Evolutionary conservation across 2,113 vertebrate species (phyloP).

Genomic region (Muntiacus muntjak): DNA sequence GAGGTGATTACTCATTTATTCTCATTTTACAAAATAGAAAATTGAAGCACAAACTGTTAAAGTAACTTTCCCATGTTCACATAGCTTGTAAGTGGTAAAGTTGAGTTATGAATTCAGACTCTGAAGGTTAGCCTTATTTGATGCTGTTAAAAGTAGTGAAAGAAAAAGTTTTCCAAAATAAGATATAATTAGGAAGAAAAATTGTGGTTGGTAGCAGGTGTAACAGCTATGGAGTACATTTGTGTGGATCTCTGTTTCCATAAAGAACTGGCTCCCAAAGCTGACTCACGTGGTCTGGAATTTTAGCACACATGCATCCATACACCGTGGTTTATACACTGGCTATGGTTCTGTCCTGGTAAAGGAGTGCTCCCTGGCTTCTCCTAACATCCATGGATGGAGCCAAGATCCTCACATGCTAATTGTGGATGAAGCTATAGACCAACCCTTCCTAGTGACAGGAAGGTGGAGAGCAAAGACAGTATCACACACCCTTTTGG

Average conservation of each 20-base stretch:
- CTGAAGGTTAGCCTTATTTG: not conserved
- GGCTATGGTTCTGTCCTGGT: not conserved
- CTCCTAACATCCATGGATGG: not conserved
- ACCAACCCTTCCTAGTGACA: not conserved
- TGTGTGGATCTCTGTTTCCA: not conserved
- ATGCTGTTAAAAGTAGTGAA: not conserved
- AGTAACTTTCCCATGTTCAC: not conserved
- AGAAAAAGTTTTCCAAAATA: not conserved
- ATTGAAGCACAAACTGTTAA: not conserved
- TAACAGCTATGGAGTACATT: not conserved
- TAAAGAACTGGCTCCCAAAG: not conserved
- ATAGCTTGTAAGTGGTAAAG: not conserved
- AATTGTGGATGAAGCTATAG: not conserved
- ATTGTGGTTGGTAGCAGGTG: not conserved
- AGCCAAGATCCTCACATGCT: not conserved
- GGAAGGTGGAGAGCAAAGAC: not conserved
- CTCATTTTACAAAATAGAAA: not conserved
- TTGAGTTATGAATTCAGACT: not conserved
- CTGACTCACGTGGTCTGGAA: not conserved
- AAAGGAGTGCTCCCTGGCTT: not conserved
- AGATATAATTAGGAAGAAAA: constrained; percentile 1
- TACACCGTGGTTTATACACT: not conserved
- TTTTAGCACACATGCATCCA: not conserved
- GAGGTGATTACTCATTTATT: not conserved
- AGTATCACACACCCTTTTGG: not conserved